A percentile compares a stretch with the other conserved stretches of the same genome.
Evolutionary conservation across 1,140 invertebrate genomes (phyloP).

Genomic region (Eupeodes corollae): DNA sequence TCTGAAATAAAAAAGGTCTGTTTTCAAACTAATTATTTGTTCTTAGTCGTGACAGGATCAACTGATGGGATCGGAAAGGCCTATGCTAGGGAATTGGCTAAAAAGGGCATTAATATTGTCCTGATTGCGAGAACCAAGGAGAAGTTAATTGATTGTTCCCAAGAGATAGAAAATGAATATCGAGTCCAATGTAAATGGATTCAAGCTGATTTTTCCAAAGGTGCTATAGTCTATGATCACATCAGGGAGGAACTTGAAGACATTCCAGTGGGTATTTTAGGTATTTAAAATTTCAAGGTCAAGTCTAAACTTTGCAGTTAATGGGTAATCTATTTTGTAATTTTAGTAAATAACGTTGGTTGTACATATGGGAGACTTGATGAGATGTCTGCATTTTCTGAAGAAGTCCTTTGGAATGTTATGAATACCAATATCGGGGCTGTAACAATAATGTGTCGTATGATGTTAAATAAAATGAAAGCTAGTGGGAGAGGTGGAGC

Average conservation of each 20-base stretch:
- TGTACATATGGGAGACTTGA: constrained; percentile 66
- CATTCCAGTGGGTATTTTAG: constrained; percentile 65
- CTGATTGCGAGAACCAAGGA: constrained; percentile 68
- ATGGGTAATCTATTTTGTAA: not conserved
- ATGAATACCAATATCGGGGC: constrained; percentile 78
- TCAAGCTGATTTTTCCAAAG: constrained; percentile 66
- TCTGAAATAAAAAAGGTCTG: not conserved
- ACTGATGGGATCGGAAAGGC: constrained; percentile 90
- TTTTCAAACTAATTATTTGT: not conserved
- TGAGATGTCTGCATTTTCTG: constrained; percentile 59
- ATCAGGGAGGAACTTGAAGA: constrained; percentile 56
- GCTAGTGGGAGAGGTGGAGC: constrained; percentile 61
- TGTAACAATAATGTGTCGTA: constrained; percentile 68
- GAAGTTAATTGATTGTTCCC: constrained; percentile 58
- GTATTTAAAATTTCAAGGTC: no score
- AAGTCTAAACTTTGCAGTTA: not conserved
- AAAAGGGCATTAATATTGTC: constrained; percentile 66
- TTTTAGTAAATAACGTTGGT: constrained; percentile 84
- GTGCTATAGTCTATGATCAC: constrained; percentile 50
- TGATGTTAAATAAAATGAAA: constrained; percentile 68
- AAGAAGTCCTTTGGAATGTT: constrained; percentile 63
- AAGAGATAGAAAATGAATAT: constrained; percentile 57
- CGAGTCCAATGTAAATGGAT: constrained; percentile 61
- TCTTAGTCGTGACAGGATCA: constrained; percentile 76
- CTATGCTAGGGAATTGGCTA: constrained; percentile 73